Base-by-base conservation (phyloP, 2,888 invertebrate species). In the Amphipyra tragopoginis region DNA sequence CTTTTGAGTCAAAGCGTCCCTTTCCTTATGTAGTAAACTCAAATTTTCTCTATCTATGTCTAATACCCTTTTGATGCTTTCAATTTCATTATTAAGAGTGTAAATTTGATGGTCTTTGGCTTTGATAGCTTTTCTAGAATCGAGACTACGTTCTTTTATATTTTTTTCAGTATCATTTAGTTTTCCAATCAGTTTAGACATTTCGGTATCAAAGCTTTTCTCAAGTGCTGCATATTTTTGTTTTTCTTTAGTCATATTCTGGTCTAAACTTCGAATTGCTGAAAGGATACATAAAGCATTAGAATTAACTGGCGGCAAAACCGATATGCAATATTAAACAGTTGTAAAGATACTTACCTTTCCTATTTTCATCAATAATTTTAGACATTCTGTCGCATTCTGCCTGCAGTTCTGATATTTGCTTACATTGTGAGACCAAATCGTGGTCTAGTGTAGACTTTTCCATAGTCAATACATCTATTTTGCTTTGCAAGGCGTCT, bases 161-260 rank as follows among this genome's bases (percentile, higher is more conserved):
- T 66, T 60, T 57, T 82, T 82, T 51, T 87, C 85, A 39, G 82
- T 80, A 58, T 85, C 84, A 38, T 77, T 82, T 0, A 89, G 72
- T 77, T 84, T 86, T 1, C 54, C 61, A 49, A 85, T 77, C 29
- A 89, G 51, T 61, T 79, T 82, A 15, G 82, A 72, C 11, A 81
- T 84, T 73, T 87, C 82, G 2, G 56, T 61, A 26, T 84, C 81
- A 70, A 77, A 82, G 26, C 70, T 79, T 26, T 78, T 82, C 75
- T 85, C 81, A 13, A 87, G 75, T 33, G 82, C 54, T 33, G 72
- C 61, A 72, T 81, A 81, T 50, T 76, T 82, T 60, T 80, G 77
- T 62, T 80, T 83, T 75, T 86, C 84, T 55, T 78, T 74, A 36
- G 74, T 65, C 26, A 86, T 64, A 36, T 79, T 80, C 11, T 78